phyloP scores from a whole-genome alignment of 2,113 vertebrate species.

The Ptyas mucosa region DNA sequence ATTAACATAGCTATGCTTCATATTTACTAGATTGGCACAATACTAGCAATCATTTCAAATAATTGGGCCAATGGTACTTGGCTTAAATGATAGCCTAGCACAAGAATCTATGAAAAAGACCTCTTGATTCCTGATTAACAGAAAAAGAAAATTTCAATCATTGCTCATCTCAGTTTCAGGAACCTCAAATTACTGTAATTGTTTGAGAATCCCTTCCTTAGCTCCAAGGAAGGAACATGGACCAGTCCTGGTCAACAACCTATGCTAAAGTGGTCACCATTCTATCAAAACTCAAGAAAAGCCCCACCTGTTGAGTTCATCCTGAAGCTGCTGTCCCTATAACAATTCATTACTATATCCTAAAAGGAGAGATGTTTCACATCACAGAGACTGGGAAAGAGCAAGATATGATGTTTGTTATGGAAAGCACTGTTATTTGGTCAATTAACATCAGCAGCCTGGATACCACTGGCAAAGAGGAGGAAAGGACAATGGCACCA shows the following conservation, averaged over 20 bases:
- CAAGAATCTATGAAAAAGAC: neutral
- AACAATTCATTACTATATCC: neutral
- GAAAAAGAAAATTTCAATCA: neutral
- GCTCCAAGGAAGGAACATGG: neutral
- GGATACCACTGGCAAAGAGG: neutral
- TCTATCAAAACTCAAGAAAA: neutral
- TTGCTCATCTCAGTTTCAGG: neutral
- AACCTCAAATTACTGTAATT: neutral
- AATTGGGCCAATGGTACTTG: neutral
- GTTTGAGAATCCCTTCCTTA: neutral
- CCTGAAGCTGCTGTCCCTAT: neutral
- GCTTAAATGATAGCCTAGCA: neutral
- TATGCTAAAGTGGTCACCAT: neutral
- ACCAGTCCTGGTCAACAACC: neutral
- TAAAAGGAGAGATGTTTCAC: constrained; percentile 5
- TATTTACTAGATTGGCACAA: neutral
- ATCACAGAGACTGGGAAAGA: constrained; percentile 12
- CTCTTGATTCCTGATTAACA: neutral
- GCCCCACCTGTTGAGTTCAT: fast-evolving
- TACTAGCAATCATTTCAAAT: neutral
- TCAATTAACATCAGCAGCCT: constrained; percentile 59
- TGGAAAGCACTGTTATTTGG: constrained; percentile 52
- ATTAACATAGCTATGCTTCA: neutral
- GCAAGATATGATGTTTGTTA: neutral
- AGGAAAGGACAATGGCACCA: constrained; percentile 17